Evolutionary conservation across 2,888 invertebrate genomes (phyloP).

Genomic region (Sericinus montela): DNA sequence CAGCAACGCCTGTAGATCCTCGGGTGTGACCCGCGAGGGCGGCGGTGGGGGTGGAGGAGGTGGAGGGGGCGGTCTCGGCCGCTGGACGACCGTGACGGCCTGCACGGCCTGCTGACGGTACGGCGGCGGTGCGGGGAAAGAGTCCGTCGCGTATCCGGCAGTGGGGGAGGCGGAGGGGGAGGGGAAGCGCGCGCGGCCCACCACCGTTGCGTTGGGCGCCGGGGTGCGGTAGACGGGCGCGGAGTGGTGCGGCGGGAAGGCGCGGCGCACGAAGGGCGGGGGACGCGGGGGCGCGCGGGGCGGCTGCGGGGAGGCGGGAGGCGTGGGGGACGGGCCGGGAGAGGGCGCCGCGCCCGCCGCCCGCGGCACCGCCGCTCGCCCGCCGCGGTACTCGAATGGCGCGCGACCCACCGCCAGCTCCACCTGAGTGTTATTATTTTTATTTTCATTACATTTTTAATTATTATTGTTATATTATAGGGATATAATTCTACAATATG

Average conservation of each 20-base stretch:
- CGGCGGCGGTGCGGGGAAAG: conserved; percentile 35
- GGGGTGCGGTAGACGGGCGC: conserved; percentile 32
- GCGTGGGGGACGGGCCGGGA: conserved; percentile 10
- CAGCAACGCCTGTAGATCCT: conserved; percentile 69
- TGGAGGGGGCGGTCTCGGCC: conserved; percentile 31
- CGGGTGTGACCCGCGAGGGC: conserved; percentile 50
- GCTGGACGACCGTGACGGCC: conserved; percentile 22
- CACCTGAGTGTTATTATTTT: conserved; percentile 51
- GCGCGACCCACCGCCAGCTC: conserved; percentile 63
- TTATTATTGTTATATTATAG: too few species aligned
- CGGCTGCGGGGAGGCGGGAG: conserved; percentile 36
- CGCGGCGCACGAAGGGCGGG: conserved; percentile 31
- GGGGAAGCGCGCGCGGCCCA: conserved; percentile 28
- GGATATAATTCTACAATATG: too few species aligned
- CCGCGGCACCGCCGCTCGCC: conserved; percentile 34
- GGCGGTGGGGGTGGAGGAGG: conserved; percentile 24
- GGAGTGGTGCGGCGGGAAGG: conserved; percentile 27
- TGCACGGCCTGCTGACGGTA: conserved; percentile 30
- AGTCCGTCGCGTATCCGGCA: conserved; percentile 23
- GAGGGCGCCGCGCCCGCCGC: conserved; percentile 27
- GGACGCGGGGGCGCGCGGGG: conserved; percentile 28
- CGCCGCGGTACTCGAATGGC: conserved; percentile 59
- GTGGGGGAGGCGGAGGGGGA: conserved; percentile 24
- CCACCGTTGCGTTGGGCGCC: conserved; percentile 32
- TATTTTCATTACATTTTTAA: too few species aligned